Evolutionary conservation across 1,140 invertebrate species (phyloP), one percentile per base, ranked within the genome.

Genomic region (Ctenoplectra terminalis): DNA sequence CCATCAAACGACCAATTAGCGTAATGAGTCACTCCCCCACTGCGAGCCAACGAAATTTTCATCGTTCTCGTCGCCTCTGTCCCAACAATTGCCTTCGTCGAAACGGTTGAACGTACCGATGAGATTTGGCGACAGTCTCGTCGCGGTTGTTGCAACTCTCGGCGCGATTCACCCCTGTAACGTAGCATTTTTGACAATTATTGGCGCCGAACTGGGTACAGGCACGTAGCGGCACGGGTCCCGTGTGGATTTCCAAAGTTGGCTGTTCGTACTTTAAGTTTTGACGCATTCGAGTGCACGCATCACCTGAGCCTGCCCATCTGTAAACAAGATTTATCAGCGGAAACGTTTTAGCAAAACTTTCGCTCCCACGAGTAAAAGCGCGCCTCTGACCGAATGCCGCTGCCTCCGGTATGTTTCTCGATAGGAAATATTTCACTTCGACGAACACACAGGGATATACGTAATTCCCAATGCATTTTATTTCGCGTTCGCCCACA

Each of bases 261-360:
- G 34, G 63, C 46, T 26, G 60, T 34, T 70, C 67, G 84, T 78
- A 83, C 87, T 90, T 89, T 79, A 87, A 91, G 85, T 90, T 91
- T 90, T 90, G 87, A 90, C 87, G 87, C 87, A 87, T 81, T 72
- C 87, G 82, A 79, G 77, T 86, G 80, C 86, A 88, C 88, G 84
- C 88, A 91, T 90, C 88, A 90, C 90, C 88, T 91, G 89, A 90
- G 84, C 85, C 84, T 89, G 89, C 89, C 89, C 88, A 91, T 91
- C 90, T 88, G 90, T 90, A 91, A 91, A 91, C 89, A 90, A 91
- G 90, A 91, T 91, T 91, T 91, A 91, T 91, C 82, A 84, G 82
- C 83, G 81, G 88, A 88, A 91, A 90, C 90, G 87, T 91, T 91
- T 91, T 89, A 91, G 87, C 83, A 80, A 91, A 91, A 91, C 84